phyloP scores from a whole-genome alignment of 2,113 vertebrate genomes.

The Spea bombifrons region DNA sequence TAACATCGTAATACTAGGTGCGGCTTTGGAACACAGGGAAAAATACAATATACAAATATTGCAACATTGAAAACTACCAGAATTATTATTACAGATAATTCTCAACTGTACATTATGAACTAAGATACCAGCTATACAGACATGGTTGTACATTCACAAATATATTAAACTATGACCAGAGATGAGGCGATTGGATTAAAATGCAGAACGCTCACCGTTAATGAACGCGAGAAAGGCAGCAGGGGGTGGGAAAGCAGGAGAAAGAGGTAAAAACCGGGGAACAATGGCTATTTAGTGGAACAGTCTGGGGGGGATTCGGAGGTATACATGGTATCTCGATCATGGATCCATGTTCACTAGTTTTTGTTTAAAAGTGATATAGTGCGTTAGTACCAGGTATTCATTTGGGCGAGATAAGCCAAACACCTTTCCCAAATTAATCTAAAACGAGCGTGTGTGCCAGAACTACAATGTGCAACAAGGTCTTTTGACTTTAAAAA shows the following conservation, averaged over 20 bases:
- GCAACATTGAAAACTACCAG: neutral
- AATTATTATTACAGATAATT: neutral
- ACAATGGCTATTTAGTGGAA: neutral
- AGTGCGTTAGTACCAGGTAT: too few species aligned
- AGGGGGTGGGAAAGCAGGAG: too few species aligned
- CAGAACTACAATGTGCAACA: too few species aligned
- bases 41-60: neutral
- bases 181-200: too few species aligned
- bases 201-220: neutral
- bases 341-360: too few species aligned
- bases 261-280: neutral
- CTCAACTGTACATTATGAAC: neutral
- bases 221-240: neutral
- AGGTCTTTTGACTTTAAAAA: too few species aligned
- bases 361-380: too few species aligned
- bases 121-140: neutral
- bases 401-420: too few species aligned
- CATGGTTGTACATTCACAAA: slow-evolving; percentile 17
- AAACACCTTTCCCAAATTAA: too few species aligned
- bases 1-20: neutral
- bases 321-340: neutral
- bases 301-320: neutral
- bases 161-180: neutral
- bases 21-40: neutral
- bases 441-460: too few species aligned